These are phyloP conservation scores for Hirudinaria manillensis DNA, from an alignment of 2,888 invertebrate species.

Conservation along the genomic window DNA sequence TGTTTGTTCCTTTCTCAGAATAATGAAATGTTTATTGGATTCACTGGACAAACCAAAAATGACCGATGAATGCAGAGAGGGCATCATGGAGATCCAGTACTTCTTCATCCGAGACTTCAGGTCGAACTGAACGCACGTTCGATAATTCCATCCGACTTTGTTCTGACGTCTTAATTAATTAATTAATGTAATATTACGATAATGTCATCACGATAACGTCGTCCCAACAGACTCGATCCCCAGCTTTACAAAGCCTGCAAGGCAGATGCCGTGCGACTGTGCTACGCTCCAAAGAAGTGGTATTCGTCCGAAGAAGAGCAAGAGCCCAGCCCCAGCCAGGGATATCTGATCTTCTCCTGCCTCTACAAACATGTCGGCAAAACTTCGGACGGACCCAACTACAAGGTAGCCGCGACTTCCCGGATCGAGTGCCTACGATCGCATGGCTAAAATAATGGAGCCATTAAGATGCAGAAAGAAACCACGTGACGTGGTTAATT, in stretches of 20 bases:
- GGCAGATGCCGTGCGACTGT: conserved; percentile 74
- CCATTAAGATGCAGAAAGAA: no score
- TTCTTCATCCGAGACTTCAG: conserved; percentile 89
- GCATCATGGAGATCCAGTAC: conserved; percentile 89
- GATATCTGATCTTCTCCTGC: conserved; percentile 73
- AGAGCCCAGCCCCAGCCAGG: neutral
- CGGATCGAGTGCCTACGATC: no score
- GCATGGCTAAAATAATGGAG: no score
- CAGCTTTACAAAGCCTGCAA: conserved; percentile 76
- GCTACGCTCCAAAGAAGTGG: conserved; percentile 75
- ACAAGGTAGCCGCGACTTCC: conserved; percentile 12
- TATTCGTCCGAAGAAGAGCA: conserved; percentile 58
- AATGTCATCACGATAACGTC: neutral
- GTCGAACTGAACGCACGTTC: conserved; percentile 42
- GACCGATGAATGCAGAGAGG: conserved; percentile 81
- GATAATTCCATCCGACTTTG: neutral
- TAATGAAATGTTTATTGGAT: conserved; percentile 89
- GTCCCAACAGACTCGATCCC: conserved; percentile 44
- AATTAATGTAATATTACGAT: no score
- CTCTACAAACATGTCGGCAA: conserved; percentile 63
- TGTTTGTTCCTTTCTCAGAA: conserved; percentile 56
- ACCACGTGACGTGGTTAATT: no score
- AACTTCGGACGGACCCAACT: conserved; percentile 17
- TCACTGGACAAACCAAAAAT: conserved; percentile 76
- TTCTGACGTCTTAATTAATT: neutral